phyloP scores from a whole-genome alignment of 1,140 invertebrate species.

The Hesperophylax magnus region DNA sequence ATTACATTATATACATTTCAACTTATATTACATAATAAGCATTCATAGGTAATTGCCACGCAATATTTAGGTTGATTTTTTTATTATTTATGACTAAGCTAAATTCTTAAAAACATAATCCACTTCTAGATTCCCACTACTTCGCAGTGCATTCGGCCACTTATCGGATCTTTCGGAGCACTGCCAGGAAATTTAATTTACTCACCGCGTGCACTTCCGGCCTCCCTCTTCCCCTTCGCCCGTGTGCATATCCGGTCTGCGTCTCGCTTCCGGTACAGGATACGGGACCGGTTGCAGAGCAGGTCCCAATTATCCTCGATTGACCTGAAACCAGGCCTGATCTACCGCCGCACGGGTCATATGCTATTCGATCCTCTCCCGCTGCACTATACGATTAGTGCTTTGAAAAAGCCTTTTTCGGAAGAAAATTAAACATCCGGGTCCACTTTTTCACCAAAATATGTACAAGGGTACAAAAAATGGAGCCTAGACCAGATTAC shows the following conservation, averaged over 20 bases:
- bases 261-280: neutral
- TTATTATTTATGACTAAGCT: too few species aligned
- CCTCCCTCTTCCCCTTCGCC: neutral
- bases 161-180: neutral
- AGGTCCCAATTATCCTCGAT: neutral
- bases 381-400: too few species aligned
- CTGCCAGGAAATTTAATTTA: neutral
- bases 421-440: too few species aligned
- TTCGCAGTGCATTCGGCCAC: neutral
- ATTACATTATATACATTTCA: too few species aligned
- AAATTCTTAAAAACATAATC: neutral
- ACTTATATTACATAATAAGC: too few species aligned
- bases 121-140: neutral
- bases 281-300: neutral
- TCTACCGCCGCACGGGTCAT: neutral
- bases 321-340: neutral
- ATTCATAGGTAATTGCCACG: too few species aligned
- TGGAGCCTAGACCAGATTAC: too few species aligned
- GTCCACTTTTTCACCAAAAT: too few species aligned
- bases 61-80: too few species aligned
- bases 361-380: neutral
- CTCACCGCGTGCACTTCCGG: neutral
- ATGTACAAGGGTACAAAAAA: too few species aligned
- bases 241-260: constrained; percentile 10
- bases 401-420: too few species aligned